Percentiles rank a stretch among this genome's conserved stretches.
phyloP scores from a whole-genome alignment of 2,113 vertebrate genomes.

The Otocyon megalotis region DNA sequence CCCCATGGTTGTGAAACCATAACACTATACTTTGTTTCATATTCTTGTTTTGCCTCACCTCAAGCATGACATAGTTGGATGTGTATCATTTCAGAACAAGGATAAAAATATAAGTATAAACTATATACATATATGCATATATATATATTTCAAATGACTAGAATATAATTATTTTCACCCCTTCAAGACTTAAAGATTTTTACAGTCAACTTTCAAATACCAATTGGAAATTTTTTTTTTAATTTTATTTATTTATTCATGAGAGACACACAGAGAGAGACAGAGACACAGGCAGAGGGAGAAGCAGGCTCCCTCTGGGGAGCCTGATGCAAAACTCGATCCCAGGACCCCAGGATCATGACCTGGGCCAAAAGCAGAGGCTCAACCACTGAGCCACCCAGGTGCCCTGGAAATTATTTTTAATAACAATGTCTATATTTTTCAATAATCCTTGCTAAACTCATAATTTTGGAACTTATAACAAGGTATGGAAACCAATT shows the following conservation, averaged over 20 bases:
- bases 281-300: too few relatives aligned
- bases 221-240: constrained; percentile 14
- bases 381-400: too few relatives aligned
- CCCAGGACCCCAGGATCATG: too few relatives aligned
- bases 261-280: too few relatives aligned
- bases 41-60: not conserved
- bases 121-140: too few relatives aligned
- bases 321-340: too few relatives aligned
- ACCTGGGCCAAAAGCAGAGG: too few relatives aligned
- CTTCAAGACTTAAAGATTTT: constrained; percentile 33
- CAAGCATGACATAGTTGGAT: not conserved
- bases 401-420: not conserved
- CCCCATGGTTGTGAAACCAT: not conserved
- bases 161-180: constrained; percentile 38
- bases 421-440: not conserved
- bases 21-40: not conserved
- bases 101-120: not conserved
- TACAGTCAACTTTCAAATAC: constrained; percentile 29
- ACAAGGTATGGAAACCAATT: not conserved
- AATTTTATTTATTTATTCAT: too few relatives aligned
- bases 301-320: too few relatives aligned
- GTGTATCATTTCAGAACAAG: constrained; percentile 41
- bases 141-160: not conserved
- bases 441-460: constrained; percentile 9
- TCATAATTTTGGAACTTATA: constrained; percentile 4